These are phyloP conservation scores for Neopelma chrysocephalum DNA, from an alignment of 2,797 vertebrate species.

Conservation along the genomic window DNA sequence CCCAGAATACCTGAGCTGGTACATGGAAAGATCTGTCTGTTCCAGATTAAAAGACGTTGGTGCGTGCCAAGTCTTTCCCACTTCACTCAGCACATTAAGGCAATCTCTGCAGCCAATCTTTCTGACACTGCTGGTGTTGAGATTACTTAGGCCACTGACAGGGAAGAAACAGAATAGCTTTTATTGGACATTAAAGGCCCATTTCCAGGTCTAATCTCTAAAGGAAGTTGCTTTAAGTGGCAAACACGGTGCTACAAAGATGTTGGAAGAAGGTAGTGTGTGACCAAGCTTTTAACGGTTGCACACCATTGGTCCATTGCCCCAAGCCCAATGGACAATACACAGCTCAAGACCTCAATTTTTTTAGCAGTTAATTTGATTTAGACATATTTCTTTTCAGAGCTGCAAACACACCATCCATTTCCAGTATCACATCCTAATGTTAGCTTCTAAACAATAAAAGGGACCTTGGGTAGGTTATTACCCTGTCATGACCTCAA, in stretches of 20 bases:
- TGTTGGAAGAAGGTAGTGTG: not conserved
- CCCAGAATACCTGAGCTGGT: not conserved
- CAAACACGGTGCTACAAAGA: not conserved
- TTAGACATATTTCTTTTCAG: not conserved
- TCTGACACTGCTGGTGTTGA: not conserved
- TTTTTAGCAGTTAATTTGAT: not conserved
- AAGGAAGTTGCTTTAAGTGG: not conserved
- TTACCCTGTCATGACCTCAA: not conserved
- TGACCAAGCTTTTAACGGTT: not conserved
- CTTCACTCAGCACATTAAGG: not conserved
- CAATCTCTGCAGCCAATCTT: not conserved
- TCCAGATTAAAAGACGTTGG: not conserved
- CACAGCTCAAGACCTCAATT: not conserved
- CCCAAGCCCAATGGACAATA: fast-evolving
- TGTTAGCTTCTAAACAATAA: not conserved
- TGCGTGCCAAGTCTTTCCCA: not conserved
- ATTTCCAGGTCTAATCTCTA: not conserved
- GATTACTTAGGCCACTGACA: not conserved
- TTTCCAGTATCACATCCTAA: not conserved
- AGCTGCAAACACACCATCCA: not conserved
- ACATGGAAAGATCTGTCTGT: not conserved
- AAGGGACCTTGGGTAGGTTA: not conserved
- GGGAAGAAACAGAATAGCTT: not conserved
- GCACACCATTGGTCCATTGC: not conserved
- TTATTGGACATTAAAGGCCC: not conserved